These are phyloP conservation scores for Drosophila pandora DNA, from an alignment of 1,140 invertebrate species.

Conservation along the genomic window DNA sequence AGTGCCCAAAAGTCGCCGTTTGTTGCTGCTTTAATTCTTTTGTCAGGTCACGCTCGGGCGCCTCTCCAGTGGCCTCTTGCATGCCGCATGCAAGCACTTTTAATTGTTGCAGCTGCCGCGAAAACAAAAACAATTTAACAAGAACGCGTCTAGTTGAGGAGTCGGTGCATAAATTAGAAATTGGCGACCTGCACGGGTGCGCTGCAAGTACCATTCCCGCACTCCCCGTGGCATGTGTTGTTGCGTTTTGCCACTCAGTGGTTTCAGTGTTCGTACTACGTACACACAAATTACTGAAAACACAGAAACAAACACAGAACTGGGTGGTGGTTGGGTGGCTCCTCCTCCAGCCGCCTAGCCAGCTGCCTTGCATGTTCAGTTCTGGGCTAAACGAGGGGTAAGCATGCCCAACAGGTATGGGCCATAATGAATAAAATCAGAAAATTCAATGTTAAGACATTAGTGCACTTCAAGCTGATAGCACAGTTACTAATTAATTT, in stretches of 20 bases:
- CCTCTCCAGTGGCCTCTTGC: conserved; percentile 34
- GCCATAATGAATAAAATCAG: conserved; percentile 44
- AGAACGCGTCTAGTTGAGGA: conserved; percentile 67
- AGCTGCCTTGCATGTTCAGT: conserved; percentile 31
- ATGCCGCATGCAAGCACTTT: conserved; percentile 66
- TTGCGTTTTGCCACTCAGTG: conserved; percentile 51
- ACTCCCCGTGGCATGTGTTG: conserved; percentile 35
- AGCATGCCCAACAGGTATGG: conserved; percentile 63
- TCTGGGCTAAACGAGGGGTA: conserved; percentile 57
- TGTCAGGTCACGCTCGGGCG: conserved; percentile 71
- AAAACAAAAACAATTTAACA: conserved; percentile 46
- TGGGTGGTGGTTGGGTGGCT: too few relatives aligned
- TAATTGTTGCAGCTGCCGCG: conserved; percentile 64
- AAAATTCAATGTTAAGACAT: conserved; percentile 1
- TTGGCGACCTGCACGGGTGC: conserved; percentile 50
- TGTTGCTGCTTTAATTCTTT: conserved; percentile 76
- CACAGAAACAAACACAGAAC: conserved; percentile 14
- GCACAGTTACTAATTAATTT: background rate
- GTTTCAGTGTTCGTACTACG: conserved; percentile 33
- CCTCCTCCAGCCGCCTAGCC: too few relatives aligned
- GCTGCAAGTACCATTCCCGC: conserved; percentile 20
- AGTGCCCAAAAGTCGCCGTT: conserved; percentile 31
- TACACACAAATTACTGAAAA: conserved; percentile 67
- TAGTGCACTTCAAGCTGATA: background rate
- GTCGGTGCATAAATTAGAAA: conserved; percentile 75